Percentiles rank a stretch among this genome's conserved stretches.
phyloP scores from a whole-genome alignment of 2,797 vertebrate species.

The Alcedo quadribrachys region DNA sequence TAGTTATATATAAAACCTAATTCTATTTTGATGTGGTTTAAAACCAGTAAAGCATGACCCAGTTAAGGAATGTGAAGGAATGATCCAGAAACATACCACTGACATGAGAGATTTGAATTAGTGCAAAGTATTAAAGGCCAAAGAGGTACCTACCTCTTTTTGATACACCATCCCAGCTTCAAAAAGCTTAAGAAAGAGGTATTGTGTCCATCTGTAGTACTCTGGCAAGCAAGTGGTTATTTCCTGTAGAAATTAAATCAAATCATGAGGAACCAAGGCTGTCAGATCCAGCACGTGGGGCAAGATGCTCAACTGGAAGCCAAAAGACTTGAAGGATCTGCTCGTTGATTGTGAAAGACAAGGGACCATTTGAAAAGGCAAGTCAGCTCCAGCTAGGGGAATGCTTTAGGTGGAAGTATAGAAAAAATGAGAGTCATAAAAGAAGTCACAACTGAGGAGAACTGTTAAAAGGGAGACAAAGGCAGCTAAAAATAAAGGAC shows the following conservation, averaged over 20 bases:
- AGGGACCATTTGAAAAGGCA: neutral
- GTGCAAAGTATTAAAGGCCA: neutral
- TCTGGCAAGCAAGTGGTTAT: slow-evolving; percentile 92
- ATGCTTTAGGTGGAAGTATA: neutral
- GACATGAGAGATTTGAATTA: neutral
- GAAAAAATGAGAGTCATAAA: neutral
- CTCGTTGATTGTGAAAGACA: too few species aligned
- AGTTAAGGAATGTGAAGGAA: neutral
- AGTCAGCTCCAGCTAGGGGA: neutral
- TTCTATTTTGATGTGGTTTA: neutral
- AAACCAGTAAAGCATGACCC: neutral
- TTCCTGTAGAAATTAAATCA: slow-evolving; percentile 82
- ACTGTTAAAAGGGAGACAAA: neutral
- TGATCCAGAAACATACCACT: neutral
- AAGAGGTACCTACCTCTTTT: slow-evolving; percentile 88
- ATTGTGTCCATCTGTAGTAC: slow-evolving; percentile 98
- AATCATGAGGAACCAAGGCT: neutral
- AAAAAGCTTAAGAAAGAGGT: slow-evolving; percentile 93
- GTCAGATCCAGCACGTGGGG: accelerated
- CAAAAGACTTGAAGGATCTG: neutral
- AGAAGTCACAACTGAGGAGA: neutral
- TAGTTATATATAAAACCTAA: neutral
- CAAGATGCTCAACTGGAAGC: neutral
- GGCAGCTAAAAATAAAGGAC: neutral
- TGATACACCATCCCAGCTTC: slow-evolving; percentile 94